These are phyloP conservation scores for Salvelinus namaycush DNA, from an alignment of 2,113 vertebrate genomes.

Conservation along the genomic window DNA sequence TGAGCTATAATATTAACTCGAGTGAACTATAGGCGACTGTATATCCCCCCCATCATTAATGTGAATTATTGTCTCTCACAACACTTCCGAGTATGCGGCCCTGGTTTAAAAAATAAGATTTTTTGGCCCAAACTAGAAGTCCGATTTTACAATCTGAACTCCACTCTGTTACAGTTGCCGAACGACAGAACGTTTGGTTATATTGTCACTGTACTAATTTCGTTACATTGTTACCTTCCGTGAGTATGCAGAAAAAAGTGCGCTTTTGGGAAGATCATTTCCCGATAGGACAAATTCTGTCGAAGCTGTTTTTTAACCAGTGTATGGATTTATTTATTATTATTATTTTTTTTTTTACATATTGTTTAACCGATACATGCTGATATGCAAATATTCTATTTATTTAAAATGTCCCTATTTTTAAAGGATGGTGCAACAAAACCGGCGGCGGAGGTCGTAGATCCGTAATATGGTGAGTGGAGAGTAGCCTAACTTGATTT, in stretches of 20 bases:
- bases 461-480: constrained; percentile 46
- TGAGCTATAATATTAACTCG: too few species aligned
- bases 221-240: too few species aligned
- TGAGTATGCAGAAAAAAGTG: too few species aligned
- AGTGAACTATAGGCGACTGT: not conserved
- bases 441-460: not conserved
- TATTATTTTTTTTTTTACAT: not conserved
- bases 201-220: not conserved
- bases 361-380: not conserved
- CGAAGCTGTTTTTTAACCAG: not conserved
- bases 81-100: constrained; percentile 23
- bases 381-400: constrained; percentile 40
- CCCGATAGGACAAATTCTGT: not conserved
- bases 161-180: not conserved
- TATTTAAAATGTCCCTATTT: constrained; percentile 27
- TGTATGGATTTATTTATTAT: not conserved
- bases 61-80: not conserved
- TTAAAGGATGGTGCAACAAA: constrained; percentile 25
- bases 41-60: not conserved
- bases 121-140: not conserved
- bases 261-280: not conserved
- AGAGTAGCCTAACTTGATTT: not conserved
- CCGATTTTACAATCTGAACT: not conserved
- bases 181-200: not conserved
- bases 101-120: not conserved